These are phyloP conservation scores for Solen grandis DNA, from an alignment of 1,140 invertebrate genomes.

Conservation along the genomic window DNA sequence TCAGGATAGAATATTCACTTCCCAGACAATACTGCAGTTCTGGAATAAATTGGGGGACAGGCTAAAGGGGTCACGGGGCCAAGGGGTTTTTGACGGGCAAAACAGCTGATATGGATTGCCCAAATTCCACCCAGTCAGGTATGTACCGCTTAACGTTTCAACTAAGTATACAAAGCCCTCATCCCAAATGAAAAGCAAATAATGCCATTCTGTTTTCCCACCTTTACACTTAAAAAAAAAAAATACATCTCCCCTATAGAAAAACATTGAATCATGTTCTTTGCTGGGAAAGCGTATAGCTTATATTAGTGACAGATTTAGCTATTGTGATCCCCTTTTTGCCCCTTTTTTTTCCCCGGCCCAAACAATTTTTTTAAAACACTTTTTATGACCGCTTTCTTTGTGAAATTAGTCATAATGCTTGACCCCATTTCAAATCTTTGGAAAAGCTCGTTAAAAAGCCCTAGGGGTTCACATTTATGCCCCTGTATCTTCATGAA, in stretches of 20 bases:
- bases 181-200: background rate
- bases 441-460: conserved; percentile 16
- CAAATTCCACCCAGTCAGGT: conserved; percentile 5
- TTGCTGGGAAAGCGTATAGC: conserved; percentile 9
- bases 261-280: conserved; percentile 3
- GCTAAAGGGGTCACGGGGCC: conserved; percentile 11
- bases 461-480: too few species aligned
- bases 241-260: conserved; percentile 6
- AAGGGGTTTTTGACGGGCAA: conserved; percentile 11
- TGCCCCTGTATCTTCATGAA: too few species aligned
- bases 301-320: conserved; percentile 13
- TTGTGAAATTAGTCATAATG: conserved; percentile 12
- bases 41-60: conserved; percentile 3
- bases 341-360: background rate
- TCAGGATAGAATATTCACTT: conserved; percentile 14
- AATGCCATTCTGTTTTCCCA: conserved; percentile 12
- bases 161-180: conserved; percentile 17
- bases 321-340: conserved; percentile 17
- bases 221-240: background rate
- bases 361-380: conserved; percentile 18
- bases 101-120: conserved; percentile 17
- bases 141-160: conserved; percentile 10
- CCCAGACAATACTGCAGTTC: conserved; percentile 10
- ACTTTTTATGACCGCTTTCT: conserved; percentile 9
- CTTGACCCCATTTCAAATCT: conserved; percentile 11